phyloP scores from a whole-genome alignment of 2,888 invertebrate species.

The Aspidapion aeneum region DNA sequence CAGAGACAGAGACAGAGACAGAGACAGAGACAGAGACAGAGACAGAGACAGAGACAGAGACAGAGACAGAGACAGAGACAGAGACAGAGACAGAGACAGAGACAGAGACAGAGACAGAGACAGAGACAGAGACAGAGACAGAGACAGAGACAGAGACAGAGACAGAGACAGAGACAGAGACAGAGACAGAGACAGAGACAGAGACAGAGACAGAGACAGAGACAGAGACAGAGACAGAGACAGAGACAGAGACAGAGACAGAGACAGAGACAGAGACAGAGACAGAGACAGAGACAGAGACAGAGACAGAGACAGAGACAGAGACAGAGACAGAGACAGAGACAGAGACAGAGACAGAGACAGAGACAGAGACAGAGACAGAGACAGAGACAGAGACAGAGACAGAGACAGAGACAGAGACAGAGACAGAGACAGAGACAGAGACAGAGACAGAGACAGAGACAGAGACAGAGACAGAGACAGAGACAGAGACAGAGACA shows the following conservation, averaged over 20 bases:
- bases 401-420: conserved; percentile 4
- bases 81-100: conserved; percentile 11
- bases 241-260: conserved; percentile 8
- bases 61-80: conserved; percentile 8
- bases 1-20: conserved; percentile 11
- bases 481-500: conserved; percentile 10
- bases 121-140: conserved; percentile 8
- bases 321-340: conserved; percentile 10
- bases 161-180: conserved; percentile 10
- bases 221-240: conserved; percentile 10
- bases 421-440: neutral
- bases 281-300: conserved; percentile 10
- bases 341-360: conserved; percentile 10
- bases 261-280: conserved; percentile 10
- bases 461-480: no score
- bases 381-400: neutral
- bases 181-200: conserved; percentile 8
- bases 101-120: conserved; percentile 10
- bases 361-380: conserved; percentile 10
- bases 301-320: conserved; percentile 8
- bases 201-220: conserved; percentile 10
- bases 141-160: conserved; percentile 10
- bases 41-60: conserved; percentile 9
- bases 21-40: conserved; percentile 12
- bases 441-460: conserved; percentile 7